Percentiles rank a stretch among this genome's conserved stretches.
phyloP scores from a whole-genome alignment of 2,113 vertebrate species.

The Cryptomyrus ogoouensis region DNA sequence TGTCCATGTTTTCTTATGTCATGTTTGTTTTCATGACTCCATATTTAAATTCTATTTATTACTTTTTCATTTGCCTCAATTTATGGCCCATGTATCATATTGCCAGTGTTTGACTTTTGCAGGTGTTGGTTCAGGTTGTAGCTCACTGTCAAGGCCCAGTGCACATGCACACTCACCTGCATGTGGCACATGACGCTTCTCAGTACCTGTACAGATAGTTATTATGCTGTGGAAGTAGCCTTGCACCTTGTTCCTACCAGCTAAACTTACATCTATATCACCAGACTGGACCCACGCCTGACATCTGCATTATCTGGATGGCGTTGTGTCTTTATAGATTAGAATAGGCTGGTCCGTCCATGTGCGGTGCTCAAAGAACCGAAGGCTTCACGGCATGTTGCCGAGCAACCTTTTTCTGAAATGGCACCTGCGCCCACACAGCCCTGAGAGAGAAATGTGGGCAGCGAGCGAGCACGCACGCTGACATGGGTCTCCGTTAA shows the following conservation, averaged over 20 bases:
- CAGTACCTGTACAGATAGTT: not conserved
- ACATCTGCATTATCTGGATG: not conserved
- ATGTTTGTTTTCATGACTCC: not conserved
- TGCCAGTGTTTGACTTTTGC: not conserved
- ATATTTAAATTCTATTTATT: not conserved
- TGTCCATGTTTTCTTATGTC: not conserved
- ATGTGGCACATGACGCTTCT: not conserved
- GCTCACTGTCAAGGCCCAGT: not conserved
- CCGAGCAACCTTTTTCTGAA: not conserved
- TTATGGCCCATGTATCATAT: not conserved
- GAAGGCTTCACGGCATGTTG: not conserved
- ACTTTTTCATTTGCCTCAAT: not conserved
- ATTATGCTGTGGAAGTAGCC: not conserved
- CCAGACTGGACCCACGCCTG: not conserved
- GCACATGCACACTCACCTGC: not conserved
- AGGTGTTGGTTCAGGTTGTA: not conserved
- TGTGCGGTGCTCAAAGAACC: not conserved
- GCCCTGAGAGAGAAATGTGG: not conserved
- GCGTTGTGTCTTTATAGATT: not conserved
- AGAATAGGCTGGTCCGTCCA: not conserved
- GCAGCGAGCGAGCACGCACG: not conserved
- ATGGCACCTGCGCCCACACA: slow-evolving; percentile 8
- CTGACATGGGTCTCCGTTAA: not conserved
- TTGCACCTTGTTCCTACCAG: not conserved
- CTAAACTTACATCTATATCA: not conserved